These are phyloP conservation scores for Drosophila ogumai DNA, from an alignment of 1,140 invertebrate species.

Conservation along the genomic window DNA sequence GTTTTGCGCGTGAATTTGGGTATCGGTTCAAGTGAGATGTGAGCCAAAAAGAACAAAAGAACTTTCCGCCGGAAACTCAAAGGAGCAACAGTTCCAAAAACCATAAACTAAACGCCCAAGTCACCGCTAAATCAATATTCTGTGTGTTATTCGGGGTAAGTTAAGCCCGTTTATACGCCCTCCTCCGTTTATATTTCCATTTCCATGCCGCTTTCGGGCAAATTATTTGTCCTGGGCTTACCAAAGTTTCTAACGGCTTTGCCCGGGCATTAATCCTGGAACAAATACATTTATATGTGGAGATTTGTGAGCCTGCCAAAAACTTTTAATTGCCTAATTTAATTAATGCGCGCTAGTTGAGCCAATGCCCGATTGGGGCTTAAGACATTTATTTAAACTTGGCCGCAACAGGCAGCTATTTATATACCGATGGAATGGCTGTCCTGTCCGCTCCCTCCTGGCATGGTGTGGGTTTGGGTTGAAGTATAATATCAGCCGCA, in stretches of 20 bases:
- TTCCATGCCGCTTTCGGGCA: slow-evolving; percentile 8
- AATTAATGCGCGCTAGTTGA: slow-evolving; percentile 45
- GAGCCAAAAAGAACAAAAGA: slow-evolving; percentile 4
- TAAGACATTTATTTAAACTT: slow-evolving; percentile 41
- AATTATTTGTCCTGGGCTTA: slow-evolving; percentile 26
- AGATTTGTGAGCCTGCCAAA: slow-evolving; percentile 27
- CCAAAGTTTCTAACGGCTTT: slow-evolving; percentile 32
- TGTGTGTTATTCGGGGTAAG: slow-evolving; percentile 46
- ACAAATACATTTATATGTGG: slow-evolving; percentile 30
- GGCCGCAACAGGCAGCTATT: slow-evolving; percentile 10
- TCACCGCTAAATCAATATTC: slow-evolving; percentile 47
- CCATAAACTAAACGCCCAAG: slow-evolving; percentile 37
- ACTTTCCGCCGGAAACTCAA: slow-evolving; percentile 26
- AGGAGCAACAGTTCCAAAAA: slow-evolving; percentile 45
- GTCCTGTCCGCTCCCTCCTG: background rate
- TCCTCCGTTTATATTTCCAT: slow-evolving; percentile 10
- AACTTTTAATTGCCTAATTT: slow-evolving; percentile 61
- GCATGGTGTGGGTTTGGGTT: background rate
- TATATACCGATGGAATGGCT: background rate
- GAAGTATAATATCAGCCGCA: slow-evolving; percentile 6
- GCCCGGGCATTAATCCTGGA: slow-evolving; percentile 21
- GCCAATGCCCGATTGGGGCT: slow-evolving; percentile 6
- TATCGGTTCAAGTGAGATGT: slow-evolving; percentile 23
- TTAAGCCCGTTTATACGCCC: slow-evolving; percentile 2
- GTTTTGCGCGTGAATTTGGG: slow-evolving; percentile 1